These are phyloP conservation scores for Ctenomys sociabilis DNA, from an alignment of 2,113 vertebrate species.

Conservation along the genomic window DNA sequence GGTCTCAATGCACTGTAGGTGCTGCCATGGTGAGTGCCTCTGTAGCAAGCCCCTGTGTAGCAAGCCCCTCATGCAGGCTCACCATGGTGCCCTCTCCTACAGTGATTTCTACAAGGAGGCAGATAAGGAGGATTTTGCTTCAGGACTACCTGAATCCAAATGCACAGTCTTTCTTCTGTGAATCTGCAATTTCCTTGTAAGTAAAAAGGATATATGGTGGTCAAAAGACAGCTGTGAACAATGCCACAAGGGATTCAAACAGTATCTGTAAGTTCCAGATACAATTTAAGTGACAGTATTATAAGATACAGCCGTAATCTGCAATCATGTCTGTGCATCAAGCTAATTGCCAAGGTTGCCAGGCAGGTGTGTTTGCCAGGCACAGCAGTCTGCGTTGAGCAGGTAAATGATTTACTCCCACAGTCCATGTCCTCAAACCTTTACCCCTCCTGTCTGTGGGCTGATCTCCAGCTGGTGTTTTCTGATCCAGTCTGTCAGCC, in stretches of 20 bases:
- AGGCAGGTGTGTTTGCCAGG: constrained; percentile 12
- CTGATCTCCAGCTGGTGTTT: neutral
- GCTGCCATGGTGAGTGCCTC: neutral
- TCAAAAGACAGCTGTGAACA: neutral
- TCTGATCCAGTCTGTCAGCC: neutral
- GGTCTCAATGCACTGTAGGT: neutral
- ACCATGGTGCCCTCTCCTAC: neutral
- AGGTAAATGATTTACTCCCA: constrained; percentile 49
- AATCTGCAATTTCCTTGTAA: neutral
- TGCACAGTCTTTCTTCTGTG: neutral
- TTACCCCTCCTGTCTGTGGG: neutral
- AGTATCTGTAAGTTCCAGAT: neutral
- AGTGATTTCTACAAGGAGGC: neutral
- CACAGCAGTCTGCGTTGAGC: neutral
- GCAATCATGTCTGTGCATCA: neutral
- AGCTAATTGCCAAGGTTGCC: neutral
- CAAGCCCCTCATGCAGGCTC: neutral
- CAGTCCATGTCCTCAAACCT: neutral
- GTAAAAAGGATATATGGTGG: neutral
- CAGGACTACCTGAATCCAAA: neutral
- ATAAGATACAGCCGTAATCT: neutral
- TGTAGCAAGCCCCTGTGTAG: neutral
- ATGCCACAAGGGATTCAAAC: neutral
- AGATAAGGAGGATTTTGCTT: neutral
- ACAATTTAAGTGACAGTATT: neutral